Conservation (phyloP, 2,797 vertebrate species). For the Agapornis canus region DNA sequence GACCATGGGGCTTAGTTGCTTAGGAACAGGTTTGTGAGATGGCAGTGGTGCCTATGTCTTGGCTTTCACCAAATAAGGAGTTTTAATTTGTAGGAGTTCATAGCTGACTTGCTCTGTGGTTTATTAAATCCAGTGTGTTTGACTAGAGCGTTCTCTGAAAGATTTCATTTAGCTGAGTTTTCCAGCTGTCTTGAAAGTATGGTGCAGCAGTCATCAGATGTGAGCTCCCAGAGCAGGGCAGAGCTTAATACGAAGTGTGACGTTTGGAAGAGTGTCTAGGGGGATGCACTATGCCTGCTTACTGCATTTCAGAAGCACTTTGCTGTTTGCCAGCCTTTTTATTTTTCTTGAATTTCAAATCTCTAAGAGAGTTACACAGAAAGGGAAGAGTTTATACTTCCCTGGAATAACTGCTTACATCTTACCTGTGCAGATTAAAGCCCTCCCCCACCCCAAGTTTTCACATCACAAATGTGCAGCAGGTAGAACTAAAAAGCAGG, state of each 20-base stretch:
- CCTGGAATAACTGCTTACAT: neutral
- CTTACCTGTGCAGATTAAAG: neutral
- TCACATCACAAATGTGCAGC: neutral
- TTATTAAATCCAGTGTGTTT: neutral
- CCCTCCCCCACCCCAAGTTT: neutral
- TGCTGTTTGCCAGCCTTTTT: neutral
- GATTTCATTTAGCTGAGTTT: neutral
- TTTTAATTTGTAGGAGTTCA: neutral
- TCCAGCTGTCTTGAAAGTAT: neutral
- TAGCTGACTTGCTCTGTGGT: neutral
- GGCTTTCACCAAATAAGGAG: neutral
- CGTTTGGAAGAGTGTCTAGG: conserved; percentile 9
- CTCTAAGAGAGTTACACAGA: neutral
- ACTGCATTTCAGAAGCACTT: neutral
- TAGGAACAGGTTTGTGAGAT: neutral
- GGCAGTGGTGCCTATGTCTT: neutral
- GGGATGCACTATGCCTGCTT: neutral
- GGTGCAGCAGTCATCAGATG: neutral
- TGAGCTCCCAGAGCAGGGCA: neutral
- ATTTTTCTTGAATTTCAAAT: neutral
- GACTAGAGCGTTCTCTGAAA: neutral
- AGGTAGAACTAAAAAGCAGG: neutral
- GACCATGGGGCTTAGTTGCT: neutral
- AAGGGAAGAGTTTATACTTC: neutral
- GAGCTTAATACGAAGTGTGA: neutral